Base-by-base conservation (phyloP, 2,113 vertebrate species). In the Abramis brama region DNA sequence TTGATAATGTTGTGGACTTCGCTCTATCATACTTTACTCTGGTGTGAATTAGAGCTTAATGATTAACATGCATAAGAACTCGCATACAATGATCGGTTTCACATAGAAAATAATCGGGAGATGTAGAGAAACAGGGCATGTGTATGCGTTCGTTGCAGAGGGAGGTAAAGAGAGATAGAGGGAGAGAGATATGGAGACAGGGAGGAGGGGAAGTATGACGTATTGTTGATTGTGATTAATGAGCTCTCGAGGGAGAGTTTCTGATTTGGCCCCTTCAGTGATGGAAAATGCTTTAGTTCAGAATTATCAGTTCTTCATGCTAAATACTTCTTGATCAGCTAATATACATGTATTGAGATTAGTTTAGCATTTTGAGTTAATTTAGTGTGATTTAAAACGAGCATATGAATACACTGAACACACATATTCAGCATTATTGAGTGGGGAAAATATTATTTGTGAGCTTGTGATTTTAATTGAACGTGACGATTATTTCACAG, bases 1-100 rank as follows among this genome's bases (percentile, higher is more conserved):
- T 87, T 92, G 88, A 91, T 91, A 90, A 89, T 90, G 66, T 86
- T 73, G 85, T 89, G 93, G 93, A 94, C 93, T 94, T 94, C 94
- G 92, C 87, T 90, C 93, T 59, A 83, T 86, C 66, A 89, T 87
- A 79, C 77, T 86, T 45, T 64, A 74, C 79, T 86, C 64, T 73
- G 73, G 85, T 87, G 64, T 90, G 79, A 89, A 84, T 87, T 78
- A 88, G 70, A 79, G 82, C 88, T 94, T 93, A 94, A 94, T 92
- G 76, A 94, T 94, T 93, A 94, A 93, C 91, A 70, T 52, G 64
- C 76, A 45, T 62, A 77, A 43, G 68, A 71, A n/a, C 62, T 77
- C 50, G 45, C 78, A 76, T 78, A 83, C 83, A 60, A 45, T 75
- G 36, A 59, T 60, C 33, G 21, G 1, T 39, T 60, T 21, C 23